Base-by-base conservation (phyloP, 2,113 vertebrate genomes). In the Lathamus discolor region DNA sequence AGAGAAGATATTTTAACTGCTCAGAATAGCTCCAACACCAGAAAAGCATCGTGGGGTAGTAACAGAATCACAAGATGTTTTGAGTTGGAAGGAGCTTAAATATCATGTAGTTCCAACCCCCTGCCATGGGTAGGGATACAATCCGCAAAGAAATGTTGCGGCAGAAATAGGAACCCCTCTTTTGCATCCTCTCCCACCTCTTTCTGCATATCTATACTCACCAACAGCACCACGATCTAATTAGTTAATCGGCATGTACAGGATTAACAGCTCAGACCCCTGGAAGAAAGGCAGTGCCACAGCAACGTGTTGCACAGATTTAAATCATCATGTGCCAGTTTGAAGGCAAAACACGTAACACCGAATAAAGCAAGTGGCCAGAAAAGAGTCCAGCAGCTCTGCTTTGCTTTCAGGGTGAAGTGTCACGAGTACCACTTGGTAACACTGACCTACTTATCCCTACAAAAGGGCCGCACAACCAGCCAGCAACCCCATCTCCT, bases 241-340 rank as follows among this genome's bases (percentile, higher is more conserved):
- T 2, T 12, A 33, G 29, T 14, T 54, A 39, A 55, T 18, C 8
- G 4, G 37, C 35, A 29, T 0, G 0, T 0, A 1, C 4, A 68
- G 77, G 14, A 28, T 33, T 24, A 24, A 13, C 0, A 3, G 41
- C 84, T 61, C 77, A 52, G 44, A 46, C 28, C 37, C 55, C 3
- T 1, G 37, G 51, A 22, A 80, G 55, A 31, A 63, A 76, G n/a
- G 75, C 66, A 64, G 35, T 5, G 31, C 12, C 44, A n/a, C n/a
- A 20, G 80, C 75, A 79, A n/a, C 3, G 19, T 29, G 70, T 18
- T 0, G 4, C 6, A 3, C 11, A 39, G 54, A 8, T 62, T 55
- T 31, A 24, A 66, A 64, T 18, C 59, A 18, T 16, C 59, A 1
- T 0, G 13, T 6, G 20, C 52, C 44, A 2, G 18, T 87, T 1